These are phyloP conservation scores for Prietella phreatophila DNA, from an alignment of 2,113 vertebrate species.

Conservation along the genomic window DNA sequence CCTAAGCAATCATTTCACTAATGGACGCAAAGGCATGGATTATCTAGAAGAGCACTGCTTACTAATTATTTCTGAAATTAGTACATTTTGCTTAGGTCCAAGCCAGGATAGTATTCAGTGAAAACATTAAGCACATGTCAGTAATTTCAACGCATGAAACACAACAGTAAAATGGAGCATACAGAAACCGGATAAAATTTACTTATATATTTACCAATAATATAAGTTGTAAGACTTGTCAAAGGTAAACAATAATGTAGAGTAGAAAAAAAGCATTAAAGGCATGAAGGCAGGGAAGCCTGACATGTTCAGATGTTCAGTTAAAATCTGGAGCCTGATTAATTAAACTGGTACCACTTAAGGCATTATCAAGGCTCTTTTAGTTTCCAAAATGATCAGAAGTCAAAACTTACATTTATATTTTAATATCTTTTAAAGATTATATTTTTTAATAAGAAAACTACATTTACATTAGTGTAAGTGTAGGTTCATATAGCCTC, in stretches of 20 bases:
- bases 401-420: slow-evolving; percentile 21
- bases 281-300: slow-evolving; percentile 4
- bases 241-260: slow-evolving; percentile 8
- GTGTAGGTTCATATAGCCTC: slow-evolving; percentile 14
- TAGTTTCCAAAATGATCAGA: slow-evolving; percentile 22
- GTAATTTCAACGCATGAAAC: slow-evolving; percentile 57
- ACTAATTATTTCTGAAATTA: slow-evolving; percentile 54
- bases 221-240: slow-evolving; percentile 17
- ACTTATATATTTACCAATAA: slow-evolving; percentile 20
- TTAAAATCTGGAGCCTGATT: slow-evolving; percentile 30
- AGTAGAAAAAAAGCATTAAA: slow-evolving; percentile 18
- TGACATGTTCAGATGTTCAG: slow-evolving; percentile 31
- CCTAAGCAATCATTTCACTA: slow-evolving; percentile 54
- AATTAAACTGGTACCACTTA: slow-evolving; percentile 45
- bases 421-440: not conserved
- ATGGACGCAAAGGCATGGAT: slow-evolving; percentile 60
- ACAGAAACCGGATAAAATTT: slow-evolving; percentile 20
- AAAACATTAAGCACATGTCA: slow-evolving; percentile 47
- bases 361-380: slow-evolving; percentile 13
- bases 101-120: slow-evolving; percentile 43
- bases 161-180: slow-evolving; percentile 11
- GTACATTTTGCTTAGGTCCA: slow-evolving; percentile 52
- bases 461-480: slow-evolving; percentile 21
- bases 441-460: not conserved
- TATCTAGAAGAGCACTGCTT: slow-evolving; percentile 38